Conservation (phyloP, 1,140 invertebrate species). For the Plodia interpunctella region DNA sequence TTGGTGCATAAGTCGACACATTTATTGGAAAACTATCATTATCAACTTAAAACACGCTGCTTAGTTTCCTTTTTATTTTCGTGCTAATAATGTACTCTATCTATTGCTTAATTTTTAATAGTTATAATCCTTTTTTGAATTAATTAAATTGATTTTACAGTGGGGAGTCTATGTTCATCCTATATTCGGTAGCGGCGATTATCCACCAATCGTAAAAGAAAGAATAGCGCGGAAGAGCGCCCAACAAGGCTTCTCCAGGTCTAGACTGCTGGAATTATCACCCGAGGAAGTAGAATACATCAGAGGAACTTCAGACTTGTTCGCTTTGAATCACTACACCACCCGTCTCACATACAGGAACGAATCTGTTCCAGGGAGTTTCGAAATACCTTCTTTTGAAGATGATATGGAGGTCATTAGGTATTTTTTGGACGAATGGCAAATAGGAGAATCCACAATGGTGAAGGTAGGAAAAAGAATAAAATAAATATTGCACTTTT, state of each 20-base stretch:
- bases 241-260: slow-evolving; percentile 58
- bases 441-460: slow-evolving; percentile 19
- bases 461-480: neutral
- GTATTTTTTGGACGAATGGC: slow-evolving; percentile 30
- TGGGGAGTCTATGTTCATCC: slow-evolving; percentile 67
- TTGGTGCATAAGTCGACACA: too few species aligned
- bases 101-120: too few species aligned
- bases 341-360: slow-evolving; percentile 48
- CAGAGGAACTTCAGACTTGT: slow-evolving; percentile 76
- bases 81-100: too few species aligned
- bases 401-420: slow-evolving; percentile 34
- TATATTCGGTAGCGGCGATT: slow-evolving; percentile 79
- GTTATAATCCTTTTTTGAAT: too few species aligned
- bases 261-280: slow-evolving; percentile 64
- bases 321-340: slow-evolving; percentile 79
- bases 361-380: slow-evolving; percentile 25
- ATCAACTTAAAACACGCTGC: too few species aligned
- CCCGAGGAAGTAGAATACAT: slow-evolving; percentile 40
- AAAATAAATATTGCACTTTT: too few species aligned
- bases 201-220: slow-evolving; percentile 76
- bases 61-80: too few species aligned
- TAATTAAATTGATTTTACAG: too few species aligned
- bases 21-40: too few species aligned
- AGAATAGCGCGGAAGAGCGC: slow-evolving; percentile 72
- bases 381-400: slow-evolving; percentile 33